Evolutionary conservation across 2,113 vertebrate genomes (phyloP).

Genomic region (Ailuropoda melanoleuca): DNA sequence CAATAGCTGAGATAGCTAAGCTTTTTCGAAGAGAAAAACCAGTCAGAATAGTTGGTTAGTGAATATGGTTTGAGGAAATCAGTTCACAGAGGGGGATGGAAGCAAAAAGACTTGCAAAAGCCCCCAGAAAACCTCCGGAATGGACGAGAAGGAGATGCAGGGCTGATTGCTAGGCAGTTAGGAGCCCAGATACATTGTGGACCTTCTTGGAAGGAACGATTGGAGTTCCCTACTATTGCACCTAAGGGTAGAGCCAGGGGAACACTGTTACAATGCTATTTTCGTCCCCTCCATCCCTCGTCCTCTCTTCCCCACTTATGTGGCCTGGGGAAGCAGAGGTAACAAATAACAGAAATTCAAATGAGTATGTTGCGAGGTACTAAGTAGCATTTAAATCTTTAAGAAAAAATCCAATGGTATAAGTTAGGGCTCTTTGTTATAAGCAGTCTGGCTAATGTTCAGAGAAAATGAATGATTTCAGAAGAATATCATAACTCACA

Average conservation of each 20-base stretch:
- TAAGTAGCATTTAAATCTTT: neutral
- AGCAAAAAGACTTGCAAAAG: neutral
- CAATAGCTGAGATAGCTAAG: neutral
- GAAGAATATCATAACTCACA: neutral
- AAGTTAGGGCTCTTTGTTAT: neutral
- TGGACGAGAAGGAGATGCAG: neutral
- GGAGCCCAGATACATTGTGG: neutral
- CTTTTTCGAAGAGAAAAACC: neutral
- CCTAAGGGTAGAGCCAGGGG: neutral
- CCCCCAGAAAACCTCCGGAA: neutral
- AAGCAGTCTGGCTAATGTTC: neutral
- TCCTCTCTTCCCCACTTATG: neutral
- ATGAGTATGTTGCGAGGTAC: neutral
- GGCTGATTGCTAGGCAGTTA: neutral
- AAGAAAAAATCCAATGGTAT: slow-evolving; percentile 9
- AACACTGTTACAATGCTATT: neutral
- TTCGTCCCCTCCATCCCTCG: neutral
- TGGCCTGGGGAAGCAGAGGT: neutral
- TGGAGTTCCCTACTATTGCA: neutral
- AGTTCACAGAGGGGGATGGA: neutral
- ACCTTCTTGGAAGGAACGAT: neutral
- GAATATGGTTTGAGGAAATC: neutral
- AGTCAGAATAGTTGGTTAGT: neutral
- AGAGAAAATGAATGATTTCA: neutral
- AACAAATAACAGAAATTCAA: slow-evolving; percentile 5